phyloP scores from a whole-genome alignment of 2,888 invertebrate species.

The Phlogophora meticulosa region DNA sequence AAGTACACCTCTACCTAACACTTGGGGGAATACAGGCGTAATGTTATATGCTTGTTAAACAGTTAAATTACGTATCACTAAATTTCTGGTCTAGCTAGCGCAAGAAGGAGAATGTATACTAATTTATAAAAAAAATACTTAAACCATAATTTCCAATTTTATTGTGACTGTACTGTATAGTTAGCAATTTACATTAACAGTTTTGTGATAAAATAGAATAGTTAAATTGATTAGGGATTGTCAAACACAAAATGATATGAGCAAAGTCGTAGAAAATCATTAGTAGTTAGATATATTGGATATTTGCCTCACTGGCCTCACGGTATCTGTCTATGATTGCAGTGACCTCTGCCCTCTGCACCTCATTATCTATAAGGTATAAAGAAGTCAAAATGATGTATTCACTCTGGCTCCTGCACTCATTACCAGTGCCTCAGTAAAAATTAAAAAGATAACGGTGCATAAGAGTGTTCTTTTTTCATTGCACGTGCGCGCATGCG shows the following conservation, averaged over 20 bases:
- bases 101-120: too few species aligned
- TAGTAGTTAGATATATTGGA: conserved; percentile 75
- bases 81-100: too few species aligned
- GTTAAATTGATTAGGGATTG: conserved; percentile 25
- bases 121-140: too few species aligned
- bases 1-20: too few species aligned
- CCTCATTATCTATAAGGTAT: conserved; percentile 86
- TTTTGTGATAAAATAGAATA: background rate
- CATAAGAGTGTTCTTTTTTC: conserved; percentile 35
- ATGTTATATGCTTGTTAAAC: too few species aligned
- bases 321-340: conserved; percentile 88
- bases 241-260: conserved; percentile 35
- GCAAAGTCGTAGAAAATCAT: conserved; percentile 63
- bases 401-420: conserved; percentile 77
- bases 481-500: conserved; percentile 34
- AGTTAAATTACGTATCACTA: too few species aligned
- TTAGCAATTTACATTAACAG: background rate
- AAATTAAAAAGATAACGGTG: conserved; percentile 68
- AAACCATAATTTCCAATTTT: too few species aligned
- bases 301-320: conserved; percentile 83
- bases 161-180: too few species aligned
- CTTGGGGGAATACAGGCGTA: too few species aligned
- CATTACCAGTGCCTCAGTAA: conserved; percentile 69
- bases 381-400: conserved; percentile 85
- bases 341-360: conserved; percentile 84